Evolutionary conservation across 1,140 invertebrate species (phyloP), one percentile per base, ranked within the genome.

Genomic region (Hylaeus anthracinus): DNA sequence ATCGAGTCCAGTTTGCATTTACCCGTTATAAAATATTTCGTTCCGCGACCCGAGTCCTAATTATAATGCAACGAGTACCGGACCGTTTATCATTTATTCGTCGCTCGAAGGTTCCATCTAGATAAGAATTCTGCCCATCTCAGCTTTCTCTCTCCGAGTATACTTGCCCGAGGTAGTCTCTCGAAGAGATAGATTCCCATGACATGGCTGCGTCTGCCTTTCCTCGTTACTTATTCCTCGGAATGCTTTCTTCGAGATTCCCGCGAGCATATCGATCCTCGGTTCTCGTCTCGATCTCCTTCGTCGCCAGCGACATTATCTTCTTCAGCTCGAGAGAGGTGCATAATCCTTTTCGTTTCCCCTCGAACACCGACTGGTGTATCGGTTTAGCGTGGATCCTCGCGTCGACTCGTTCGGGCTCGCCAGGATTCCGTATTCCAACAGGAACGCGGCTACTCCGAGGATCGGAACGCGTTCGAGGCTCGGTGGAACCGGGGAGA

Each of bases 141-240:
- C 26, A 26, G 26, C 26, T 26, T 26, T 26, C 26, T 26, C 45
- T 48, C 37, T 39, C 58, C 63, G 60, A 81, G n/a, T 61, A 72
- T 60, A 88, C 88, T 91, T 74, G 88, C 92, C 92, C 91, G 75
- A 93, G 90, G 81, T 91, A 94, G 88, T 94, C 92, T 88, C 92
- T 93, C 60, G 93, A 93, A 75, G 92, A 92, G 86, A 94, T 93
- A 72, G 93, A 94, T 88, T 94, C 93, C 93, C 93, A 94, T 90
- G 93, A 94, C 93, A 94, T 94, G 91, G 90, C 92, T 88, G 90
- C 90, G 72, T 86, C 74, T 81, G 72, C 79, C 82, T 78, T 83
- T 87, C 82, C 72, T 82, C 73, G 76, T 79, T 79, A 67, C 86
- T 79, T 67, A 64, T 81, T 43, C 78, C 61, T 82, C 76, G 67